Percentiles rank a stretch among this genome's conserved stretches.
Evolutionary conservation across 2,888 invertebrate species (phyloP).

Genomic region (Hofmannophila pseudospretella): DNA sequence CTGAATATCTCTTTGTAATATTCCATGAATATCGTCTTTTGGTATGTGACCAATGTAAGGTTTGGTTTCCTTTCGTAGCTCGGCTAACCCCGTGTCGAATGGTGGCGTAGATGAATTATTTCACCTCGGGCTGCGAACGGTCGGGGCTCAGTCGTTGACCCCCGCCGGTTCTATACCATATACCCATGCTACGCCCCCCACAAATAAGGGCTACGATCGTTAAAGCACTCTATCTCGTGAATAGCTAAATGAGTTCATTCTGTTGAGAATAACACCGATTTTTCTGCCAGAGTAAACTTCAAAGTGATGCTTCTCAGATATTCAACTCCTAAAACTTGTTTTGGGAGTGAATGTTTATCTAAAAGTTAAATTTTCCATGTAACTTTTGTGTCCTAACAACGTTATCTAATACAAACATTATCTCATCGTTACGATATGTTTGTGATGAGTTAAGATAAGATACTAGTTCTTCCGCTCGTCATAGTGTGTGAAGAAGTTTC

Average conservation of each 20-base stretch:
- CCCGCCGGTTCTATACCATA: conserved; percentile 27
- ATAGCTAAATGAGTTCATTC: conserved; percentile 8
- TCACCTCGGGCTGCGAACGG: conserved; percentile 34
- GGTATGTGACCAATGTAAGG: not conserved
- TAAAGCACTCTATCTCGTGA: conserved; percentile 7
- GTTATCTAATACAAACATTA: conserved; percentile 55
- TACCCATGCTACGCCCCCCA: conserved; percentile 29
- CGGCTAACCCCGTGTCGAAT: conserved; percentile 38
- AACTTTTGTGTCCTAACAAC: conserved; percentile 11
- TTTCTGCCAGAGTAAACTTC: too few species aligned
- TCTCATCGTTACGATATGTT: conserved; percentile 48
- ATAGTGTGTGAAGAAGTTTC: not conserved
- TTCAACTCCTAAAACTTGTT: too few species aligned
- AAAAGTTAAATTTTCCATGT: conserved; percentile 17
- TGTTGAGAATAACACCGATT: conserved; percentile 4
- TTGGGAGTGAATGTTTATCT: too few species aligned
- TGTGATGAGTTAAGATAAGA: conserved; percentile 47
- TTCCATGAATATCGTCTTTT: not conserved
- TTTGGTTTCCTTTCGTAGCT: conserved; percentile 5
- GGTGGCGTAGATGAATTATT: conserved; percentile 51
- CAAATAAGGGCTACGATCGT: conserved; percentile 24
- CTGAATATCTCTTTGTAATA: too few species aligned
- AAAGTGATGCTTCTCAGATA: too few species aligned
- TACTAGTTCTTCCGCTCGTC: conserved; percentile 33
- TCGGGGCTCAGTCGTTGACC: conserved; percentile 62